phyloP scores from a whole-genome alignment of 2,888 invertebrate genomes.

The Stenotaenia linearis region DNA sequence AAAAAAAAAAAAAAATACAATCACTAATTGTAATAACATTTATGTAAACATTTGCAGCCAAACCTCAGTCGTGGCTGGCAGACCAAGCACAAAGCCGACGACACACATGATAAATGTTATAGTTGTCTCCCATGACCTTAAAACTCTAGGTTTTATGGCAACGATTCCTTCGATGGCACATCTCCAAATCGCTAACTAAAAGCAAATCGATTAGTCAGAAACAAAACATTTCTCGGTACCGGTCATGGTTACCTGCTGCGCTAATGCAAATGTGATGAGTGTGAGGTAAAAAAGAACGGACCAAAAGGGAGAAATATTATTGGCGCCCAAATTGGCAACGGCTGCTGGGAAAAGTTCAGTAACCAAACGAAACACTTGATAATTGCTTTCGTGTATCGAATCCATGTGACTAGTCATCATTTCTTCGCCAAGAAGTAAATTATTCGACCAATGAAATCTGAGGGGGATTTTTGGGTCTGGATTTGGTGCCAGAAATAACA shows the following conservation, averaged over 20 bases:
- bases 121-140: constrained; percentile 73
- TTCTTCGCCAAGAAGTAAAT: constrained; percentile 35
- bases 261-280: constrained; percentile 77
- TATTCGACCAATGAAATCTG: constrained; percentile 31
- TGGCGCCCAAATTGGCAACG: constrained; percentile 66
- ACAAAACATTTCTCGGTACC: not conserved
- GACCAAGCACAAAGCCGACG: constrained; percentile 72
- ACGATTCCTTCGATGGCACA: constrained; percentile 79
- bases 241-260: constrained; percentile 63
- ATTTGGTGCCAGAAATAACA: constrained; percentile 30
- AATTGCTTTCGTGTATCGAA: constrained; percentile 45
- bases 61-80: constrained; percentile 82
- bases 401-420: constrained; percentile 29
- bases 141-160: constrained; percentile 64
- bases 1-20: constrained; percentile 38
- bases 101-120: constrained; percentile 74
- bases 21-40: not conserved
- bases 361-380: constrained; percentile 74
- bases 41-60: too few species aligned
- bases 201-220: constrained; percentile 32
- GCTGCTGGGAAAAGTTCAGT: constrained; percentile 88
- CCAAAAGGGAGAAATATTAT: constrained; percentile 79
- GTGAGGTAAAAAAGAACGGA: constrained; percentile 78
- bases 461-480: constrained; percentile 8
- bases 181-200: constrained; percentile 77